Conservation (phyloP, 2,888 invertebrate genomes). For the Stenotaenia linearis region DNA sequence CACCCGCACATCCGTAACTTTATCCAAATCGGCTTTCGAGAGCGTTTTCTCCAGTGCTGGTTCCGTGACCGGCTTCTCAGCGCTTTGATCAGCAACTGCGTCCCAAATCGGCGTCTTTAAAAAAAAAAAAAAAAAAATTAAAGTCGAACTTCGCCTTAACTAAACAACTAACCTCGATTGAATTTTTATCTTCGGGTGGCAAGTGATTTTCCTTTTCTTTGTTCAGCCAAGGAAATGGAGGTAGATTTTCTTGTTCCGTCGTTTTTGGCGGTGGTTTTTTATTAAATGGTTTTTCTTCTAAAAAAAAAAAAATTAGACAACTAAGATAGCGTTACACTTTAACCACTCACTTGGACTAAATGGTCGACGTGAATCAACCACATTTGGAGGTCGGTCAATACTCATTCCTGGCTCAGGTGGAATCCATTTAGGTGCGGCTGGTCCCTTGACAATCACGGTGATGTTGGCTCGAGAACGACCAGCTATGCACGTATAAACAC, state of each 20-base stretch:
- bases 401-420: conserved; percentile 63
- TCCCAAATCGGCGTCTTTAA: not conserved
- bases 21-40: conserved; percentile 41
- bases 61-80: conserved; percentile 41
- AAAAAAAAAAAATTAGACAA: not conserved
- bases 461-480: conserved; percentile 75
- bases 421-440: conserved; percentile 68
- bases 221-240: not conserved
- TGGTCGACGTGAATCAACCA: conserved; percentile 27
- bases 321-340: not conserved
- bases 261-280: not conserved
- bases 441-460: conserved; percentile 64
- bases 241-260: not conserved
- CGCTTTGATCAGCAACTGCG: conserved; percentile 6
- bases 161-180: not conserved
- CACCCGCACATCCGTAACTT: conserved; percentile 45
- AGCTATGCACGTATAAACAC: conserved; percentile 76
- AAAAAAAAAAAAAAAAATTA: not conserved
- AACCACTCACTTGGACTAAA: not conserved
- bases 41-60: conserved; percentile 43
- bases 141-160: not conserved
- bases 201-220: conserved; percentile 2
- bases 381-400: conserved; percentile 37
- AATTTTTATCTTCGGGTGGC: not conserved
- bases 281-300: not conserved